Conservation (phyloP, 1,140 invertebrate genomes). For the Pseudomyrmex pallidus region DNA sequence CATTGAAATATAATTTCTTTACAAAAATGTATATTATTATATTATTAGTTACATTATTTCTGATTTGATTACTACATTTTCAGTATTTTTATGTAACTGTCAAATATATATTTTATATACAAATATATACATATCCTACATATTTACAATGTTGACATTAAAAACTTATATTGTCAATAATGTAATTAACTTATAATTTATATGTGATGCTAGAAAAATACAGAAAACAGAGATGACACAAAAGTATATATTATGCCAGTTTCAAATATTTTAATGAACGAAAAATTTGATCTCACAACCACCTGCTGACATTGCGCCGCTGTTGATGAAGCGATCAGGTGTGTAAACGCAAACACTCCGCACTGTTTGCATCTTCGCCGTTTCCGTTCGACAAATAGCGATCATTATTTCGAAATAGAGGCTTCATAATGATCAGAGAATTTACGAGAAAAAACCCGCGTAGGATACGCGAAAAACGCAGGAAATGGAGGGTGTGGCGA, state of each 20-base stretch:
- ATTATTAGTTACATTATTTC: too few relatives aligned
- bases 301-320: conserved; percentile 23
- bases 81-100: too few relatives aligned
- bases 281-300: not conserved
- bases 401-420: not conserved
- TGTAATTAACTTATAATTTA: too few relatives aligned
- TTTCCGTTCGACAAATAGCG: not conserved
- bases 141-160: not conserved
- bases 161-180: not conserved
- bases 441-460: not conserved
- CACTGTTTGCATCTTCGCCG: not conserved
- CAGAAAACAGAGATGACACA: not conserved
- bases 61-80: too few relatives aligned
- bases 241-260: not conserved
- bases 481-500: conserved; percentile 78
- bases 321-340: not conserved
- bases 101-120: too few relatives aligned
- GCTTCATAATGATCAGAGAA: not conserved
- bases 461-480: not conserved
- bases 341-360: not conserved
- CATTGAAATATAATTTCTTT: too few relatives aligned
- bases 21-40: too few relatives aligned
- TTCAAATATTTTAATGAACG: not conserved
- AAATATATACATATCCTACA: not conserved
- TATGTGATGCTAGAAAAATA: not conserved